Base-by-base conservation (phyloP, 2,888 invertebrate species). In the Venusia cambrica region DNA sequence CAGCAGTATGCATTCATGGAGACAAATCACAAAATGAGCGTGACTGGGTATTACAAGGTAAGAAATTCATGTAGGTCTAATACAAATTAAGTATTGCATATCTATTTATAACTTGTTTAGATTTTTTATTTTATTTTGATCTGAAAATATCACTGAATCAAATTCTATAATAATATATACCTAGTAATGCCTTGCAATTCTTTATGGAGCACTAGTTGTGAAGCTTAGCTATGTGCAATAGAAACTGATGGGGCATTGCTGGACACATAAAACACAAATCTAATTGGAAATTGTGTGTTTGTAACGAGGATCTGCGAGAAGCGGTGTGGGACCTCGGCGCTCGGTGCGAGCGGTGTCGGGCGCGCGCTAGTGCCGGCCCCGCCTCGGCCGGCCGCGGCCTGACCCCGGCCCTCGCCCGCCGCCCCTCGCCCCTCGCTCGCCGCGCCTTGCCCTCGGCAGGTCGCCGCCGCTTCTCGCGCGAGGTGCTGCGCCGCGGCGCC, bases 1-100 rank as follows among this genome's bases (percentile, higher is more conserved):
- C 94, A 29, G 93, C 94, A 20, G 93, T 94, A 48, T 94, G 94
- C 68, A 97, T 97, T 68, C 97, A 97, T 78, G 97, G 97, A 45
- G 97, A 97, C 78, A 97, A 97, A 88, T 94, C 95, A 45, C 97
- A 97, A 77, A 93, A 94, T 77, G 97, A 97, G 84, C 89, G 97
- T 66, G 97, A 97, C 83, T 95, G 95, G 94, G 96, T 97, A 52
- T 88, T 96, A 62, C 93, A 93, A 91, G 93, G 94, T 93, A 88
- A 73, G 62, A 55, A 35, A 16, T 13, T 11, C 5, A 14, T 2
- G 8, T 24, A 35, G 22, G 7, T 19, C 5, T 31, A 17, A 18
- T 35, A 32, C 10, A 5, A 40, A 42, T 38, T 8, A 44, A 41
- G 44, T 27, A 37, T 22, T 11, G 33, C 14, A 37, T 30, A 16